Percentiles rank a stretch among this genome's conserved stretches.
Evolutionary conservation across 2,888 invertebrate species (phyloP).

Genomic region (Pomacea canaliculata): DNA sequence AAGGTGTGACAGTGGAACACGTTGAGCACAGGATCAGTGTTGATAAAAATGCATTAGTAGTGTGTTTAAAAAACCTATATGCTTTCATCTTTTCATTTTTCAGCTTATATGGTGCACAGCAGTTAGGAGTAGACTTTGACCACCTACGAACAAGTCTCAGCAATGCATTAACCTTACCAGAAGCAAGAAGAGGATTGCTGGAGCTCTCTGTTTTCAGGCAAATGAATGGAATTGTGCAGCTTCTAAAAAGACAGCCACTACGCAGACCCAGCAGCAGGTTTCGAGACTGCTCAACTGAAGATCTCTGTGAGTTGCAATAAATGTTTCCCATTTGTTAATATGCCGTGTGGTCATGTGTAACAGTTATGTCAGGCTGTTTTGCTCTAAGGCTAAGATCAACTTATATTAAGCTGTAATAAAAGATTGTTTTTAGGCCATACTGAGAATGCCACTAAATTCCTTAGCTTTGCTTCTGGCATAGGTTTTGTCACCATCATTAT

Average conservation of each 20-base stretch:
- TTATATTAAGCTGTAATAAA: no score
- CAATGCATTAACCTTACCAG: conserved; percentile 45
- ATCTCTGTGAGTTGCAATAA: conserved; percentile 43
- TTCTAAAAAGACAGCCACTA: conserved; percentile 63
- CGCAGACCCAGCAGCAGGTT: conserved; percentile 43
- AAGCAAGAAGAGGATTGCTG: conserved; percentile 58
- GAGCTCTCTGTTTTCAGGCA: conserved; percentile 62
- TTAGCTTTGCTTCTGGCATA: no score
- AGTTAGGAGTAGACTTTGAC: conserved; percentile 61
- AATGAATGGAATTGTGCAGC: conserved; percentile 55
- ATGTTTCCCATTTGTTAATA: neutral
- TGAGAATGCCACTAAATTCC: no score
- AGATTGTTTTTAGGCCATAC: no score
- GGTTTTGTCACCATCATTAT: no score
- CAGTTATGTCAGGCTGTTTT: no score
- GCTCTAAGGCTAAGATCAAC: no score
- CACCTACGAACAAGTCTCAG: conserved; percentile 57
- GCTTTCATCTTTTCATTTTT: conserved; percentile 8
- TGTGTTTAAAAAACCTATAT: no score
- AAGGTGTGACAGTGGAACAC: no score
- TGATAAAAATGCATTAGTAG: no score
- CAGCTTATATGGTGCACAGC: conserved; percentile 66
- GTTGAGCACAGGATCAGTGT: no score
- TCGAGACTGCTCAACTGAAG: conserved; percentile 47
- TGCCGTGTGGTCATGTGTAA: no score